Conservation (phyloP, 2,113 vertebrate genomes). For the Trochalopteron elliotii region DNA sequence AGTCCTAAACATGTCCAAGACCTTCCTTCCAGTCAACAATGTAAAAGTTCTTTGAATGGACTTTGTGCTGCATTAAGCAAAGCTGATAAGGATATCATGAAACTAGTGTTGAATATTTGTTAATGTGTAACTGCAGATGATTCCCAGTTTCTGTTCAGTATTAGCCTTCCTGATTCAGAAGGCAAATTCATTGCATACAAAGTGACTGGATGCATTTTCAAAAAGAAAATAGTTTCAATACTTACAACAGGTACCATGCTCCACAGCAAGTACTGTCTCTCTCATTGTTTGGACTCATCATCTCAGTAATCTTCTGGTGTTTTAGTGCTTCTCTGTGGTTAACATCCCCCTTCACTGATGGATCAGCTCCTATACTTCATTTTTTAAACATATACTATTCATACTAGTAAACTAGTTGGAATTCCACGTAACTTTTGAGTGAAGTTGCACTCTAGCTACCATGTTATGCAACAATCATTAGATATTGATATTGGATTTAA, state of each 20-base stretch:
- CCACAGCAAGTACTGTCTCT: background rate
- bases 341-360: background rate
- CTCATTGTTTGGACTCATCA: background rate
- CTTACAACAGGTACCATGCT: background rate
- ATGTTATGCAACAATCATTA: background rate
- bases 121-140: slow-evolving; percentile 34
- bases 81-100: background rate
- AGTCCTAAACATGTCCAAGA: no score
- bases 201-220: background rate
- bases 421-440: background rate
- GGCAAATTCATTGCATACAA: background rate
- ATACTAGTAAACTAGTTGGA: background rate
- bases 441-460: background rate
- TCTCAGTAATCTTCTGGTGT: background rate
- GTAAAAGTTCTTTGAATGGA: background rate
- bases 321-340: background rate
- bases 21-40: background rate
- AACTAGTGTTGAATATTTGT: background rate
- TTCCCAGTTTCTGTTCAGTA: background rate
- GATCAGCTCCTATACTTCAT: background rate
- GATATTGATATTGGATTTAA: background rate
- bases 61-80: background rate
- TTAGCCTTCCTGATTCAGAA: background rate
- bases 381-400: background rate
- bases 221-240: background rate